Percentiles rank a stretch among this genome's conserved stretches.
Conservation (phyloP, 2,888 invertebrate species). For the Sylvicola fuscatus region DNA sequence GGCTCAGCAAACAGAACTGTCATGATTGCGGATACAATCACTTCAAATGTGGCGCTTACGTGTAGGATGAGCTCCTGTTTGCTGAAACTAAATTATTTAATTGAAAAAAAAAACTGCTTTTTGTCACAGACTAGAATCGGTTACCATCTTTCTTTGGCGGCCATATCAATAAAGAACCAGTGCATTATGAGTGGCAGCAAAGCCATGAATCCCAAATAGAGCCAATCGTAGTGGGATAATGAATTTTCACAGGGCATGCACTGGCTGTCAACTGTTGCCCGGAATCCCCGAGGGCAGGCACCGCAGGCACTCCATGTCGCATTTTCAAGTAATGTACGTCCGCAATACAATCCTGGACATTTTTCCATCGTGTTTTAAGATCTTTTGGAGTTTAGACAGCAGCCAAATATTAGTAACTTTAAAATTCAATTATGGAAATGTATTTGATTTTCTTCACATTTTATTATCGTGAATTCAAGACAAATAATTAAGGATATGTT, state of each 20-base stretch:
- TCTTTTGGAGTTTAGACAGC: no score
- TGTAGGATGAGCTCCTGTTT: constrained; percentile 54
- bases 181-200: constrained; percentile 71
- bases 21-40: constrained; percentile 47
- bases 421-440: no score
- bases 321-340: constrained; percentile 37
- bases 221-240: constrained; percentile 75
- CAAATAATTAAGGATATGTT: no score
- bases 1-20: constrained; percentile 71
- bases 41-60: constrained; percentile 64
- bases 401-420: no score
- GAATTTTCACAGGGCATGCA: constrained; percentile 56
- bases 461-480: no score
- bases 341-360: constrained; percentile 25
- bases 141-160: constrained; percentile 50
- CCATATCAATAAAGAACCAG: constrained; percentile 81
- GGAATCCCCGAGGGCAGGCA: constrained; percentile 65
- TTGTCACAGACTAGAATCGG: constrained; percentile 1
- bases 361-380: neutral
- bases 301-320: constrained; percentile 65
- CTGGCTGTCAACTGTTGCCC: constrained; percentile 43
- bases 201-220: constrained; percentile 88
- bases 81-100: constrained; percentile 33
- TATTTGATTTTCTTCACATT: no score
- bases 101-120: constrained; percentile 1